phyloP scores from a whole-genome alignment of 2,113 vertebrate genomes.

The Caloenas nicobarica region DNA sequence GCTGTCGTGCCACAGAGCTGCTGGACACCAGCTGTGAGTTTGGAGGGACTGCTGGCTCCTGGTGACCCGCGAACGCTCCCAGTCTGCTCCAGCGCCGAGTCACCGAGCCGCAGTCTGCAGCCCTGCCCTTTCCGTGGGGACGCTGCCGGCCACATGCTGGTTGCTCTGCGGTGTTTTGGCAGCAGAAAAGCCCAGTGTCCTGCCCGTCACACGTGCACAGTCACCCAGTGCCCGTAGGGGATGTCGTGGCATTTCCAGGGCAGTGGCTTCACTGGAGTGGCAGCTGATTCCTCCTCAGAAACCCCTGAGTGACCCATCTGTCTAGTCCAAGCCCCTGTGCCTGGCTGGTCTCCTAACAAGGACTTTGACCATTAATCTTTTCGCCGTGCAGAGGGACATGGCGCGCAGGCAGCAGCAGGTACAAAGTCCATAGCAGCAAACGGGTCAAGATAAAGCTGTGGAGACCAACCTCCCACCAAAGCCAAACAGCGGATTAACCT shows the following conservation, averaged over 20 bases:
- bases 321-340: neutral
- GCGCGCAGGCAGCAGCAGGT: neutral
- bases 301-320: neutral
- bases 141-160: fast-evolving
- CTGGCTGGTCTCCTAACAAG: fast-evolving
- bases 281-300: neutral
- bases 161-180: neutral
- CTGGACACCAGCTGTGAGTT: neutral
- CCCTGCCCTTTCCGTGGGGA: neutral
- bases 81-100: neutral
- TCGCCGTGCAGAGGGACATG: neutral
- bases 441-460: neutral
- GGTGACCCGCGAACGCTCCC: fast-evolving
- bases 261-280: neutral
- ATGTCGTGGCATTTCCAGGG: neutral
- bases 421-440: conserved; percentile 33
- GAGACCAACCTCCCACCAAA: neutral
- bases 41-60: neutral
- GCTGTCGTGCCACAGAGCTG: fast-evolving
- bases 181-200: neutral
- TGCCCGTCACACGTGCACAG: neutral
- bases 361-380: neutral
- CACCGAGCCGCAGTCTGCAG: neutral
- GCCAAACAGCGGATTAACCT: neutral
- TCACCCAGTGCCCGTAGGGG: neutral